Evolutionary conservation across 2,797 vertebrate species (phyloP).

Genomic region (Gadopsis marmoratus): DNA sequence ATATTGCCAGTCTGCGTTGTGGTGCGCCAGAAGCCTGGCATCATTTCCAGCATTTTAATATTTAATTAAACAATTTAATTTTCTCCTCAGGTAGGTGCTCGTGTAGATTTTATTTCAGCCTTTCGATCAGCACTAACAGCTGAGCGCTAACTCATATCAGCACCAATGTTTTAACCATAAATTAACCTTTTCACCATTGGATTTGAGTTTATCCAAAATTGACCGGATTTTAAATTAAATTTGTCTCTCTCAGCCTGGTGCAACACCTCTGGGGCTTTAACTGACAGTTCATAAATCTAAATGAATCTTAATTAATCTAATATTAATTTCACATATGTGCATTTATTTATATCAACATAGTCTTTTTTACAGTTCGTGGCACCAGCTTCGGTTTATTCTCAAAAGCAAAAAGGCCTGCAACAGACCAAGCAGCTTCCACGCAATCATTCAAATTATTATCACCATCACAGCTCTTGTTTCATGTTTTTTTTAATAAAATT

Average conservation of each 20-base stretch:
- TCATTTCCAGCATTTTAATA: slow-evolving; percentile 35
- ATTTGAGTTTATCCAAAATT: slow-evolving; percentile 3
- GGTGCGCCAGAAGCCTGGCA: slow-evolving; percentile 13
- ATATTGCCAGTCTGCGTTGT: neutral
- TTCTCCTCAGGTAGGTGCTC: neutral
- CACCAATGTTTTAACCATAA: slow-evolving; percentile 2
- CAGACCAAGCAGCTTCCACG: neutral
- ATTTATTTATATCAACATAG: neutral
- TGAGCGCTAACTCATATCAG: slow-evolving; percentile 16
- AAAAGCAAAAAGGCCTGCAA: slow-evolving; percentile 12
- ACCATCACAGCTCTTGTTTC: neutral
- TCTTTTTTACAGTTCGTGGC: neutral
- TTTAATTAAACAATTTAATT: slow-evolving; percentile 44
- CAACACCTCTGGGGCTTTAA: neutral
- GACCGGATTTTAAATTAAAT: slow-evolving; percentile 21
- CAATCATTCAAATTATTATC: neutral
- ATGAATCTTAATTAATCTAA: slow-evolving; percentile 13
- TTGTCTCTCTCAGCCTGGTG: neutral
- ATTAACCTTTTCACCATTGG: slow-evolving; percentile 9
- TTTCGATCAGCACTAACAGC: slow-evolving; percentile 36
- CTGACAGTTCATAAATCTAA: neutral
- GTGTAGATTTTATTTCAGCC: slow-evolving; percentile 23
- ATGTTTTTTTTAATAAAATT: neutral
- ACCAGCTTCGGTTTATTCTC: neutral
- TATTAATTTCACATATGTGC: neutral